Evolutionary conservation across 37 sponge, comb jelly and placozoan species (phyloP), one percentile per base, ranked within the genome.

Genomic region (Lycopodina hypogea): DNA sequence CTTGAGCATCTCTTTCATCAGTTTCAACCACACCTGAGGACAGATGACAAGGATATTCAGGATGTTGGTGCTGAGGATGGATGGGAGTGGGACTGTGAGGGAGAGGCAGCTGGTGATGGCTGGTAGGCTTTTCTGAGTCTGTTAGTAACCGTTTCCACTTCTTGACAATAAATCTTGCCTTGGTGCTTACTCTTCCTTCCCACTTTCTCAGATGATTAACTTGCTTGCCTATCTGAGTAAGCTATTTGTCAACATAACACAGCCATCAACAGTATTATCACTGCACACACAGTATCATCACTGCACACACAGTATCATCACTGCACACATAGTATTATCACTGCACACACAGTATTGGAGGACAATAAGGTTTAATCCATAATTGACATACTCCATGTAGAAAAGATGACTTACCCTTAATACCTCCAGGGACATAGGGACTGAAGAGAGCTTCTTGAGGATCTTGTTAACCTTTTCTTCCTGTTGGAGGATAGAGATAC

Each of bases 131-230:
- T 24, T 51, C 56, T 6, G 74, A 22, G 8, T 52, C 75, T 24
- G 83, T 67, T 32, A 91, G 37, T 0, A 91, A 71, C 35, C 62
- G 51, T 66, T 91, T 91, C 91, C 91, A 91, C 32, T 72, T 56
- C 36, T 66, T 71, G 35, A 91, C 87, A 41, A 91, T 66, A 21
- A 52, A 34, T 51, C 76, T 79, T 52, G 87, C 79, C 24, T 41
- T 79, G 34, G 9, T 42, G 37, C 84, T 80, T 3, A 91, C 68
- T 3, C 35, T 28, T 7, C 87, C 87, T 23, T 57, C 58, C 32
- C 34, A 24, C 57, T 91, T 91, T 3, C 80, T 42, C 21, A 91
- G 55, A 2, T 24, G 36, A 72, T 91, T 78, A 32, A 91, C 87
- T 19, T 70, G 62, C 56, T 75, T 82, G 14, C 91, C 91, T 50